phyloP scores from a whole-genome alignment of 2,113 vertebrate species.

The Gasterosteus aculeatus region DNA sequence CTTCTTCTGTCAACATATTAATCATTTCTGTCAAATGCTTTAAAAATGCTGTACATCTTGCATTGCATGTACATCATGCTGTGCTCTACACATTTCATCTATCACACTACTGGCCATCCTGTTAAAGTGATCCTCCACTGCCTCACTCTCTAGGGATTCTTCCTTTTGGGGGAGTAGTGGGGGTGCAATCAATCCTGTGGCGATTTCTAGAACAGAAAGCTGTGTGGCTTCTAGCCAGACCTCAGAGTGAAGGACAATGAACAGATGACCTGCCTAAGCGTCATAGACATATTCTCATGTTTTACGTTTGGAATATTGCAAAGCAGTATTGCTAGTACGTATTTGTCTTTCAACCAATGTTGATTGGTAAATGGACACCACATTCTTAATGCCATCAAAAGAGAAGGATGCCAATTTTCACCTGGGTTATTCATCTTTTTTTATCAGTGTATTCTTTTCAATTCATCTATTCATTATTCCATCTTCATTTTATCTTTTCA shows the following conservation, averaged over 20 bases:
- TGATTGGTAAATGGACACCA: neutral
- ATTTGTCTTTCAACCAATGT: neutral
- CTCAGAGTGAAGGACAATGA: constrained; percentile 6
- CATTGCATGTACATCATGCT: too few relatives aligned
- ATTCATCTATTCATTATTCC: neutral
- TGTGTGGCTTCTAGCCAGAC: neutral
- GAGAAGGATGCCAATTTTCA: neutral
- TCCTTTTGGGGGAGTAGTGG: too few relatives aligned
- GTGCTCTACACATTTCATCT: too few relatives aligned
- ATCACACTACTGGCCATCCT: too few relatives aligned
- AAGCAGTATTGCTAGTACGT: neutral
- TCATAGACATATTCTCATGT: neutral
- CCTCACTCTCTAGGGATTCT: too few relatives aligned
- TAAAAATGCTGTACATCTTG: too few relatives aligned
- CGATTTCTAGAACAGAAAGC: neutral
- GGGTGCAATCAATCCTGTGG: too few relatives aligned
- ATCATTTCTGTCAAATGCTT: too few relatives aligned
- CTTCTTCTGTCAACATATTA: too few relatives aligned
- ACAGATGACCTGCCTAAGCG: constrained; percentile 8
- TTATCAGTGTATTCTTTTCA: neutral
- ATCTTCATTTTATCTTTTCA: neutral
- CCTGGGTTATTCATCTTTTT: neutral
- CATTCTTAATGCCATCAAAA: neutral
- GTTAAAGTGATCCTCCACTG: too few relatives aligned
- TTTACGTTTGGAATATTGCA: neutral